Evolutionary conservation across 2,888 invertebrate genomes (phyloP).

Genomic region (Cerastis leucographa): DNA sequence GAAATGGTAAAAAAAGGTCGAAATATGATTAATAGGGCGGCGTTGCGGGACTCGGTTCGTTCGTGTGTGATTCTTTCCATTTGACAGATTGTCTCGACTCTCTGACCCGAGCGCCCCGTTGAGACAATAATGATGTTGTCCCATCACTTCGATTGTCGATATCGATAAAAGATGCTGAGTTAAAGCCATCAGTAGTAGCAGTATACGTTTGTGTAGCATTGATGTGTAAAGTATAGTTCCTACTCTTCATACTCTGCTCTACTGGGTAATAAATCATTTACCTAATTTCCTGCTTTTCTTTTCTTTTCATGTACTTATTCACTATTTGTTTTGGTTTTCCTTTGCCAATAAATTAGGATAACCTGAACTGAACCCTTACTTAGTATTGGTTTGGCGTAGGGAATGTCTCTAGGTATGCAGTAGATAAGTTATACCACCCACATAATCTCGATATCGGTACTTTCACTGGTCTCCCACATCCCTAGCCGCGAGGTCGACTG

Average conservation of each 20-base stretch:
- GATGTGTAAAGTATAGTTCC: too few species aligned
- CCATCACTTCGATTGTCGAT: constrained; percentile 75
- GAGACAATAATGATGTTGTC: constrained; percentile 86
- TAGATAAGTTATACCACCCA: too few species aligned
- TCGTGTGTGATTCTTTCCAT: constrained; percentile 89
- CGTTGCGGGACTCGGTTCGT: constrained; percentile 80
- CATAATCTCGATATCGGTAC: constrained; percentile 68
- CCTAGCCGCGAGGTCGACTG: constrained; percentile 82
- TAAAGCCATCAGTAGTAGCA: background rate
- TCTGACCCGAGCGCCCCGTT: constrained; percentile 88
- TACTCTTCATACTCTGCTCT: too few species aligned
- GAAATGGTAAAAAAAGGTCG: constrained; percentile 88
- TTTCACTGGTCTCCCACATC: constrained; percentile 71
- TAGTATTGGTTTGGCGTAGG: too few species aligned
- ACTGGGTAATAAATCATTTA: too few species aligned
- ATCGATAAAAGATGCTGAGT: constrained; percentile 72
- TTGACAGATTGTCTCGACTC: constrained; percentile 90
- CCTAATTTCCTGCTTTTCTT: too few species aligned
- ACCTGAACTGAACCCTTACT: too few species aligned
- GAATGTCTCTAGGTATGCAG: too few species aligned
- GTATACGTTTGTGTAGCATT: too few species aligned
- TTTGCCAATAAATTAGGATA: too few species aligned
- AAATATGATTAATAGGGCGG: constrained; percentile 90
- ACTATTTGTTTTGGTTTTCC: too few species aligned
- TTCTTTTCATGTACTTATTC: too few species aligned